phyloP scores from a whole-genome alignment of 2,113 vertebrate species.

The Neopipo cinnamomea region DNA sequence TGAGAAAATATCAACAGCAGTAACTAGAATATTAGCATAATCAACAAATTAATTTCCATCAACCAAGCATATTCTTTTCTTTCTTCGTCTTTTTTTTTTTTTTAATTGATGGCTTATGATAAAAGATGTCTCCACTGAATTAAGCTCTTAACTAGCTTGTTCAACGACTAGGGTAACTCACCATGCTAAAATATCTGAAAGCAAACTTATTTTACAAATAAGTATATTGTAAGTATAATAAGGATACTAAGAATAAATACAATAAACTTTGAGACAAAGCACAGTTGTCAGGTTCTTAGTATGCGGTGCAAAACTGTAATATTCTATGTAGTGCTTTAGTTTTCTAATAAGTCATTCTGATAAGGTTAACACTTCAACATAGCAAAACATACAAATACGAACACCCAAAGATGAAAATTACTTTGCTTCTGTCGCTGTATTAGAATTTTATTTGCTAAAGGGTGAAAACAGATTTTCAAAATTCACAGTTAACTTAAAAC shows the following conservation, averaged over 20 bases:
- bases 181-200: background rate
- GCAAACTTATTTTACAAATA: constrained; percentile 15
- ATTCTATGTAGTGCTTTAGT: constrained; percentile 45
- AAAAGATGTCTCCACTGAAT: constrained; percentile 13
- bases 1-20: background rate
- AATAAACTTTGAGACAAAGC: constrained; percentile 63
- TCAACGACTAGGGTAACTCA: background rate
- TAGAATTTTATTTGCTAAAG: constrained; percentile 85
- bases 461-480: constrained; percentile 83
- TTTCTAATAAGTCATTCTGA: constrained; percentile 75
- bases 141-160: constrained; percentile 17
- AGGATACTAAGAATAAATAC: constrained; percentile 38
- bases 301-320: constrained; percentile 63
- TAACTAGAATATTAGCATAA: constrained; percentile 7
- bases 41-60: constrained; percentile 33
- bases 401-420: constrained; percentile 76
- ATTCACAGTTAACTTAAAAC: constrained; percentile 88
- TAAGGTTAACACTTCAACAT: constrained; percentile 72
- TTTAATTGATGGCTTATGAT: background rate
- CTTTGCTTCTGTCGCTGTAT: constrained; percentile 80
- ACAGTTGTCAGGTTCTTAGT: constrained; percentile 52
- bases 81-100: background rate
- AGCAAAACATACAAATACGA: constrained; percentile 63
- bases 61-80: background rate
- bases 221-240: too few species aligned